Conservation (phyloP, 2,888 invertebrate genomes). For the Dicycla oo region DNA sequence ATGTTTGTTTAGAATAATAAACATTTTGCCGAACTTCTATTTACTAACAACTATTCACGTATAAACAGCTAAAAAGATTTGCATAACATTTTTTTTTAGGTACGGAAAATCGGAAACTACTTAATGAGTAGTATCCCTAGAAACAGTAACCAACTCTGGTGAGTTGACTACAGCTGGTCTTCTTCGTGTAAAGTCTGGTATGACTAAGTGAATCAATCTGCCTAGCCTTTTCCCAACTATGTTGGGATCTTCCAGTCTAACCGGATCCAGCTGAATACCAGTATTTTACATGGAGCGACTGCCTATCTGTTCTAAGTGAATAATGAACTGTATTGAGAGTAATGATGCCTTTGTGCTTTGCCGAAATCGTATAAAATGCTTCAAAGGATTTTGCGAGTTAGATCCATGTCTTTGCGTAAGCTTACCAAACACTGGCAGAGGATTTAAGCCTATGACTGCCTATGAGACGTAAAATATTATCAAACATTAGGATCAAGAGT, state of each 20-base stretch:
- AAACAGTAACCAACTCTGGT: not conserved
- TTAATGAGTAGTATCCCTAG: not conserved
- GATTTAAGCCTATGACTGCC: not conserved
- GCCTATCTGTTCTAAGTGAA: too few relatives aligned
- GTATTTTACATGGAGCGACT: too few relatives aligned
- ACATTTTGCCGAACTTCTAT: not conserved
- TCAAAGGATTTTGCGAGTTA: constrained; percentile 1
- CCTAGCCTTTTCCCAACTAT: too few relatives aligned
- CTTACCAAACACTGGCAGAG: not conserved
- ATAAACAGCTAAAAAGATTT: not conserved
- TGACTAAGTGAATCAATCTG: too few relatives aligned
- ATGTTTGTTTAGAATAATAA: not conserved
- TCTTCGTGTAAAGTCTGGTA: not conserved
- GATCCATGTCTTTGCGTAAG: not conserved
- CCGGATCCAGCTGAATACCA: too few relatives aligned
- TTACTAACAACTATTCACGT: too few relatives aligned
- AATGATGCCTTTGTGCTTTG: constrained; percentile 4
- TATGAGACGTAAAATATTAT: not conserved
- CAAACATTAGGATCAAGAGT: not conserved
- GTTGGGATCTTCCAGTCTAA: too few relatives aligned
- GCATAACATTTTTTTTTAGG: not conserved
- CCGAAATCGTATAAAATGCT: constrained; percentile 4
- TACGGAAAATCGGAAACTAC: not conserved
- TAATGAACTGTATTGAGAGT: constrained; percentile 6
- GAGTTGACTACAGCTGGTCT: too few relatives aligned